A percentile compares a stretch with the other conserved stretches of the same genome.
phyloP scores from a whole-genome alignment of 2,113 vertebrate genomes.

The Theropithecus gelada region DNA sequence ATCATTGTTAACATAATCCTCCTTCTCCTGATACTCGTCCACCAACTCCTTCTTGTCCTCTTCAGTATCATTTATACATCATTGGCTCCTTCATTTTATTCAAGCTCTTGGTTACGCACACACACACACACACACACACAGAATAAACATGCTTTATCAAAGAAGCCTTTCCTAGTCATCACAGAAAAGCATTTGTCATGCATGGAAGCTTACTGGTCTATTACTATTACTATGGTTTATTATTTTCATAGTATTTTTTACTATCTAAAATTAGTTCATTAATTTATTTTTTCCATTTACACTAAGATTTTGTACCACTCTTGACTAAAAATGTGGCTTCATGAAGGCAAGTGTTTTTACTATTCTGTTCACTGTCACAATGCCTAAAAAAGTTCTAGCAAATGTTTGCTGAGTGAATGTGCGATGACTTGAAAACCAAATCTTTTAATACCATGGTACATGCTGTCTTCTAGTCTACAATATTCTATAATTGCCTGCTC shows the following conservation, averaged over 20 bases:
- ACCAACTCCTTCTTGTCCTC: neutral
- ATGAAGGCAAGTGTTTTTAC: neutral
- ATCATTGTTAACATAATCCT: neutral
- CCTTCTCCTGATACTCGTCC: neutral
- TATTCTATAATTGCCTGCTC: neutral
- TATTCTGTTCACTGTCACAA: neutral
- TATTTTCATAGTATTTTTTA: neutral
- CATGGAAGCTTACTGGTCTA: neutral
- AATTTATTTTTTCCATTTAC: neutral
- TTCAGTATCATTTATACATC: neutral
- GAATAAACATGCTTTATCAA: neutral
- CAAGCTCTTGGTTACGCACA: neutral
- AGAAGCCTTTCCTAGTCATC: neutral
- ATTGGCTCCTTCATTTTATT: neutral
- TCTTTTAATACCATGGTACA: neutral
- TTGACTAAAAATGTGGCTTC: neutral
- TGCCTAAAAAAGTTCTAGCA: neutral
- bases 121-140: too few species aligned
- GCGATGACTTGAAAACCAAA: neutral
- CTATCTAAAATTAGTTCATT: neutral
- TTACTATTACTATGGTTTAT: neutral
- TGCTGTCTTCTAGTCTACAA: neutral
- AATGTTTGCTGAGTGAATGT: neutral
- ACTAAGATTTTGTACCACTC: neutral
- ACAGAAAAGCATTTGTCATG: neutral